Conservation (phyloP, 2,113 vertebrate genomes). For the Bucco capensis region DNA sequence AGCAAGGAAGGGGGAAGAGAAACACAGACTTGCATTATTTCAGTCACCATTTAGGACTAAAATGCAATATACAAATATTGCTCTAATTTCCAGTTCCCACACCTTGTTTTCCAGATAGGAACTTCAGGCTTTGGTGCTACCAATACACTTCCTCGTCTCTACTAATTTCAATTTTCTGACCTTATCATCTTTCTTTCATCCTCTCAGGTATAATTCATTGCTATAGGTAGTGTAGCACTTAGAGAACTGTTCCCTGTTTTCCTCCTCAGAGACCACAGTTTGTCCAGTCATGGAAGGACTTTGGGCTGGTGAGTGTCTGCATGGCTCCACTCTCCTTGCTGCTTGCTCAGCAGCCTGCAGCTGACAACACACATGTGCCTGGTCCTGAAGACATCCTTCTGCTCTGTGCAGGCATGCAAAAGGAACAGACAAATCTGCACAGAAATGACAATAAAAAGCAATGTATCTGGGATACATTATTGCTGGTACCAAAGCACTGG, state of each 20-base stretch:
- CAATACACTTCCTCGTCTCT: not conserved
- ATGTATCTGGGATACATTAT: not conserved
- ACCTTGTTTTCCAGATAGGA: not conserved
- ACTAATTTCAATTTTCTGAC: not conserved
- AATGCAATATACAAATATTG: constrained; percentile 19
- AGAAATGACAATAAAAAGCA: not conserved
- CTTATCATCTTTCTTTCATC: not conserved
- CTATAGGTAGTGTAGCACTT: not conserved
- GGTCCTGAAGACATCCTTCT: not conserved
- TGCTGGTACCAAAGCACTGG: not conserved
- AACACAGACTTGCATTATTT: constrained; percentile 5
- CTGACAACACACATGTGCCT: not conserved
- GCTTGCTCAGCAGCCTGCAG: not conserved
- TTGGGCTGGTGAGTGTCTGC: not conserved
- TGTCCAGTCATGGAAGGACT: not conserved
- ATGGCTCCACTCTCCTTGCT: not conserved
- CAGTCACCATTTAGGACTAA: not conserved
- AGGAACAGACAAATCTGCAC: not conserved
- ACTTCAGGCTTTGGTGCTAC: not conserved
- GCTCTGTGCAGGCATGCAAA: not conserved
- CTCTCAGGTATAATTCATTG: not conserved
- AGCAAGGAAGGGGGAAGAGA: not conserved
- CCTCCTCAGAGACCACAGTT: not conserved
- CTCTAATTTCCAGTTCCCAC: not conserved
- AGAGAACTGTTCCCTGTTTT: not conserved